Evolutionary conservation across 2,113 vertebrate species (phyloP).

Genomic region (Climacteris rufus): DNA sequence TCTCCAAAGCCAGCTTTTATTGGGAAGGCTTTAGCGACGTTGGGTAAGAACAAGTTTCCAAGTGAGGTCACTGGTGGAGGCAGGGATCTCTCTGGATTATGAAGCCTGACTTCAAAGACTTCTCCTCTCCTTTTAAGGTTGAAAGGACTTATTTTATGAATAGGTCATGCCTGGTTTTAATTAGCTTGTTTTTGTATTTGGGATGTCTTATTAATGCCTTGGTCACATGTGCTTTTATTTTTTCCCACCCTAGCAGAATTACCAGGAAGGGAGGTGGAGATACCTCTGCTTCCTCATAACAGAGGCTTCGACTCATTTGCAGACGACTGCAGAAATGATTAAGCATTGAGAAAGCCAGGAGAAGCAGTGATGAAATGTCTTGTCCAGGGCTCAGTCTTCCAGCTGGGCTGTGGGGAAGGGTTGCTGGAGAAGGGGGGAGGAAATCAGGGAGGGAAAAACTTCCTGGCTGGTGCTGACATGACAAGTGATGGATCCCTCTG

Average conservation of each 20-base stretch:
- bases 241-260: constrained; percentile 38
- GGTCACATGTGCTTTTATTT: constrained; percentile 25
- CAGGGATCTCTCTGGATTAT: neutral
- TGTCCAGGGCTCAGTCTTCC: neutral
- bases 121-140: neutral
- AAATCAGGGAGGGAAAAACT: fast-evolving
- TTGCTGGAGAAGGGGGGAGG: neutral
- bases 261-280: constrained; percentile 26
- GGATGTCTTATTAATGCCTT: constrained; percentile 19
- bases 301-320: constrained; percentile 24
- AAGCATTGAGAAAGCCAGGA: constrained; percentile 35
- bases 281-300: constrained; percentile 46
- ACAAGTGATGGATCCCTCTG: neutral
- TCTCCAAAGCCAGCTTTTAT: neutral
- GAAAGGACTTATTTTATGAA: constrained; percentile 48
- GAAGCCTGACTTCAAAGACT: constrained; percentile 53
- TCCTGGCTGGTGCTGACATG: neutral
- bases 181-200: constrained; percentile 44
- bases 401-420: neutral
- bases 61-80: constrained; percentile 7
- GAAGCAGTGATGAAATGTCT: constrained; percentile 13
- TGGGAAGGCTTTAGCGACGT: neutral
- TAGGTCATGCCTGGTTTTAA: constrained; percentile 58
- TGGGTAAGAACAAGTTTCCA: constrained; percentile 17
- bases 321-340: constrained; percentile 42